phyloP scores from a whole-genome alignment of 2,113 vertebrate species.

The Bubo blakistoni region DNA sequence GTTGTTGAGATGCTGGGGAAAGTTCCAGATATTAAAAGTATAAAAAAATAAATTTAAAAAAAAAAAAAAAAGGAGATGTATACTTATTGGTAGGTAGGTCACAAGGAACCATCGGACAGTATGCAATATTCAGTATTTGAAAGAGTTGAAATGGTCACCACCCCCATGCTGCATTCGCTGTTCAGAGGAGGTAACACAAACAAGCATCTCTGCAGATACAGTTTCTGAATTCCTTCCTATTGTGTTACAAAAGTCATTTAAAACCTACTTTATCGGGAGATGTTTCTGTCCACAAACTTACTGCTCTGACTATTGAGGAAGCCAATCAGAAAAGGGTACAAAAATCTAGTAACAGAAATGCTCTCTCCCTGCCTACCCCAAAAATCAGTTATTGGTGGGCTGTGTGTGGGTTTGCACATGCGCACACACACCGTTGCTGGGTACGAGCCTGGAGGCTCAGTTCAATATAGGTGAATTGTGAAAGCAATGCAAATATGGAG shows the following conservation, averaged over 20 bases:
- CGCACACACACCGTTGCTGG: fast-evolving
- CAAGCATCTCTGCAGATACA: neutral
- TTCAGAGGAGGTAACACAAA: neutral
- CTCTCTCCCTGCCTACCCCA: neutral
- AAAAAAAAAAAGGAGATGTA: neutral
- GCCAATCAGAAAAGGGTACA: neutral
- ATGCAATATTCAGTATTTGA: neutral
- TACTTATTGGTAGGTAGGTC: neutral
- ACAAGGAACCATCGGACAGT: neutral
- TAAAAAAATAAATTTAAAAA: neutral
- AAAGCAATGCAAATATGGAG: neutral
- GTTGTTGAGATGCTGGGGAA: neutral
- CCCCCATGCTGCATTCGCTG: neutral
- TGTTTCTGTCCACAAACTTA: neutral
- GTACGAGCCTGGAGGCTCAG: neutral
- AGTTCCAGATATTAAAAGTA: neutral
- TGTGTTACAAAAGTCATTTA: neutral
- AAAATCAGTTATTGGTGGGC: neutral
- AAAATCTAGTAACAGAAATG: neutral
- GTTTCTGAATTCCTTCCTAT: neutral
- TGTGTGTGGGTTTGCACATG: neutral
- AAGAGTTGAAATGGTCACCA: neutral
- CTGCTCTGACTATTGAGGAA: neutral
- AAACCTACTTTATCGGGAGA: neutral
- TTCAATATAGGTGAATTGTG: neutral